Evolutionary conservation across 2,797 vertebrate species (phyloP).

Genomic region (Galaxias olidus): DNA sequence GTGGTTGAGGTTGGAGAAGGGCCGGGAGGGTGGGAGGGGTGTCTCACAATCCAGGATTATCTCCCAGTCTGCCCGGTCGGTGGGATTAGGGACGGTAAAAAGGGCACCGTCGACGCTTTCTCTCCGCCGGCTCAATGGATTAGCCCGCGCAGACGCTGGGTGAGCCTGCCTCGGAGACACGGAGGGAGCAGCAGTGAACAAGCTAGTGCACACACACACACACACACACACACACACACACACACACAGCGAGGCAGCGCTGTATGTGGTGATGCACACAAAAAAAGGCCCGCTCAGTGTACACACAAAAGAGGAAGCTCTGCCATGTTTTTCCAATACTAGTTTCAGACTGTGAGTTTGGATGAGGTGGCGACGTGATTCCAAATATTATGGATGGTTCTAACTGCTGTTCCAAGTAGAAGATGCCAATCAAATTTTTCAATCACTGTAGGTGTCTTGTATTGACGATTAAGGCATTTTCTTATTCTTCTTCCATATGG

Average conservation of each 20-base stretch:
- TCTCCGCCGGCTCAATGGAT: slow-evolving; percentile 69
- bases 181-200: slow-evolving; percentile 52
- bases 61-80: slow-evolving; percentile 62
- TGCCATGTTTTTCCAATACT: slow-evolving; percentile 48
- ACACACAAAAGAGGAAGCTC: too few relatives aligned
- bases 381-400: background rate
- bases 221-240: slow-evolving; percentile 4
- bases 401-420: background rate
- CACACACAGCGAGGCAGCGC: too few relatives aligned
- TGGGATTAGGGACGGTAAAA: slow-evolving; percentile 71
- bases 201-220: slow-evolving; percentile 40
- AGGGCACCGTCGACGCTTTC: slow-evolving; percentile 70
- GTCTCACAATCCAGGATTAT: slow-evolving; percentile 74
- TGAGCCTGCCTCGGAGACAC: slow-evolving; percentile 54
- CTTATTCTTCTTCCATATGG: too few relatives aligned
- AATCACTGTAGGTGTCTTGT: too few relatives aligned
- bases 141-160: slow-evolving; percentile 43
- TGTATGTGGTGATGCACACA: too few relatives aligned
- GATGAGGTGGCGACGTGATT: too few relatives aligned
- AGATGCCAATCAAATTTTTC: too few relatives aligned
- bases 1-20: too few relatives aligned
- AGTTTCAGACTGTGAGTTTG: background rate
- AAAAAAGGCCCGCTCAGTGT: too few relatives aligned
- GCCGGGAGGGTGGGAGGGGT: background rate
- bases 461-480: too few relatives aligned